A percentile compares a stretch with the other conserved stretches of the same genome.
Conservation (phyloP, 2,888 invertebrate species). For the Scaeva pyrastri region DNA sequence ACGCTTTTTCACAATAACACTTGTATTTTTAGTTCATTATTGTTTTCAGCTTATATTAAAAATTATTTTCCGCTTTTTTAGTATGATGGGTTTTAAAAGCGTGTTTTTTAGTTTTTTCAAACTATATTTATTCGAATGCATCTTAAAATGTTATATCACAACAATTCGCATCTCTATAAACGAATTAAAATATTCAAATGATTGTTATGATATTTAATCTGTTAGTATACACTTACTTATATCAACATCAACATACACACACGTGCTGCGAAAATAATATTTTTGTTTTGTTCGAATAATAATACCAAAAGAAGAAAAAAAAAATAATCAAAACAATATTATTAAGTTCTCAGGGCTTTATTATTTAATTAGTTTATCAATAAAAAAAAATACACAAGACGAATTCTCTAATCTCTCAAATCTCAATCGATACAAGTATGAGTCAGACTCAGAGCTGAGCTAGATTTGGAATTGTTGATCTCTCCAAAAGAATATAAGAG, state of each 20-base stretch:
- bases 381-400: neutral
- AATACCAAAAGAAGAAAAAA: neutral
- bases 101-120: no score
- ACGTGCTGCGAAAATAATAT: conserved; percentile 15
- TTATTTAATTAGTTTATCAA: conserved; percentile 18
- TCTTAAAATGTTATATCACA: no score
- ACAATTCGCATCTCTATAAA: no score
- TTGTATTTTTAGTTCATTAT: no score
- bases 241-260: neutral
- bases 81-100: no score
- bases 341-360: conserved; percentile 14
- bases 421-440: neutral
- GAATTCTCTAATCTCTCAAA: conserved; percentile 7
- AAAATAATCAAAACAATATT: conserved; percentile 17
- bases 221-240: no score
- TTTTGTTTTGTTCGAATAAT: conserved; percentile 15
- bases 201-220: no score
- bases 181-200: no score
- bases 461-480: neutral
- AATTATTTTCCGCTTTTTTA: no score
- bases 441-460: neutral
- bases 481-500: neutral
- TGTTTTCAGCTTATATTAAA: no score
- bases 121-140: no score
- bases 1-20: no score